Evolutionary conservation across 2,113 vertebrate genomes (phyloP).

Genomic region (Nannospalax galili): DNA sequence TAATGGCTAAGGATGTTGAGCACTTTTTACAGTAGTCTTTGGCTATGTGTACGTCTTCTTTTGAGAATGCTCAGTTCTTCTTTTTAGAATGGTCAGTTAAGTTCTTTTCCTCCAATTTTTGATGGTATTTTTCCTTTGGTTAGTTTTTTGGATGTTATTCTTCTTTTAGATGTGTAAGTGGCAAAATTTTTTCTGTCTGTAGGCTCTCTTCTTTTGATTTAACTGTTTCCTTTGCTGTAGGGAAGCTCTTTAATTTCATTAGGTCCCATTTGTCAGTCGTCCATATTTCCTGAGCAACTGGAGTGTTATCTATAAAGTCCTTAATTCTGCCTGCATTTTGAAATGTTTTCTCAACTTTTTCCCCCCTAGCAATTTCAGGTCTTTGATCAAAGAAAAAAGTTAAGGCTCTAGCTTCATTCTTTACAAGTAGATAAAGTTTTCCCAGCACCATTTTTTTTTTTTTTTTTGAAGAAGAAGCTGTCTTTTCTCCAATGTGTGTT

Average conservation of each 20-base stretch:
- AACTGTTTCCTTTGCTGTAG: background rate
- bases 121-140: background rate
- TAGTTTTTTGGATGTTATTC: background rate
- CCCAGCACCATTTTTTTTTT: background rate
- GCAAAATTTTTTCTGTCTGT: background rate
- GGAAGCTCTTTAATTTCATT: background rate
- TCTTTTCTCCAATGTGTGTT: background rate
- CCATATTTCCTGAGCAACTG: background rate
- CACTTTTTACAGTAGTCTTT: background rate
- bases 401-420: background rate
- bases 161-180: background rate
- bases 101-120: background rate
- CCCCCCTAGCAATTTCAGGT: background rate
- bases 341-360: background rate
- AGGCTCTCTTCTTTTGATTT: background rate
- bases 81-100: too few relatives aligned
- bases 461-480: background rate
- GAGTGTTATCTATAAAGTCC: background rate
- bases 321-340: background rate
- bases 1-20: background rate
- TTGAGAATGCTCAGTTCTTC: too few relatives aligned
- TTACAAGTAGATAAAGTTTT: background rate
- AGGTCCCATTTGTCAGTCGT: background rate
- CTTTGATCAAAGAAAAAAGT: background rate
- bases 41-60: background rate